Evolutionary conservation across 2,113 vertebrate species (phyloP).

Genomic region (Colossoma macropomum): DNA sequence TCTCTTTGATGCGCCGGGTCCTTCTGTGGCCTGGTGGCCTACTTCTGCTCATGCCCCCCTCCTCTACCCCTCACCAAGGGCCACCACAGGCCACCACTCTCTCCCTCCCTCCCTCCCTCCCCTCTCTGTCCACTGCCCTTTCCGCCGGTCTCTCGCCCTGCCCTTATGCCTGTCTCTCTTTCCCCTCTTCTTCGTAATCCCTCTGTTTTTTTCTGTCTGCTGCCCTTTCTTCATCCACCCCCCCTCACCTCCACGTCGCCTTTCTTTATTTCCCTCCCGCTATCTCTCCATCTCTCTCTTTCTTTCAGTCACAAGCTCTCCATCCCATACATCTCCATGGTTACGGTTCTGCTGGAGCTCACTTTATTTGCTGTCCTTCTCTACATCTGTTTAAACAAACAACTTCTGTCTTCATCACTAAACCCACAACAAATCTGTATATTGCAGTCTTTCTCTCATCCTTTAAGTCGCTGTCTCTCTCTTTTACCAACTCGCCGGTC

Average conservation of each 20-base stretch:
- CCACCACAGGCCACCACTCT: background rate
- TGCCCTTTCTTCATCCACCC: conserved; percentile 43
- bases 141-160: conserved; percentile 37
- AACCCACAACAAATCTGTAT: background rate
- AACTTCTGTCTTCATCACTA: background rate
- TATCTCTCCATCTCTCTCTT: conserved; percentile 17
- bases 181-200: conserved; percentile 8
- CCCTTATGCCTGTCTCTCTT: conserved; percentile 33
- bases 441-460: background rate
- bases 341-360: conserved; percentile 20
- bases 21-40: conserved; percentile 46
- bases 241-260: conserved; percentile 59
- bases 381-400: conserved; percentile 7
- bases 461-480: background rate
- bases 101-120: conserved; percentile 4
- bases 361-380: conserved; percentile 3
- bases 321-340: conserved; percentile 26
- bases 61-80: background rate
- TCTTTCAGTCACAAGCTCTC: conserved; percentile 4
- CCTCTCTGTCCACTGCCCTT: conserved; percentile 33
- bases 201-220: conserved; percentile 17
- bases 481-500: background rate
- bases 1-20: background rate
- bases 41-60: conserved; percentile 26
- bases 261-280: conserved; percentile 40